A percentile compares a stretch with the other conserved stretches of the same genome.
Evolutionary conservation across 2,113 vertebrate species (phyloP).

Genomic region (Clarias batrachus): DNA sequence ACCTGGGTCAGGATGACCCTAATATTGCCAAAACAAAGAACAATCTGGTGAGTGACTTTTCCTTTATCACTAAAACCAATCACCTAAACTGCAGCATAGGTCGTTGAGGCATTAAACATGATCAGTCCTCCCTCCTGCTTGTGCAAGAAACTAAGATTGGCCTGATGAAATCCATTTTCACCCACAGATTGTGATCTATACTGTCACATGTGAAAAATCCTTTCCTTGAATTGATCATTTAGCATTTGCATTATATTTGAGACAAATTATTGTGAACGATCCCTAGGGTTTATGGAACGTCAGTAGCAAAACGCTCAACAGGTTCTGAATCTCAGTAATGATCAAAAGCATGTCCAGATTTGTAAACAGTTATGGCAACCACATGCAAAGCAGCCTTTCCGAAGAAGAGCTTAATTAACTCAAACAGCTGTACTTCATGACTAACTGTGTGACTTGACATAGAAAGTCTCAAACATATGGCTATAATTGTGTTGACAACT

Average conservation of each 20-base stretch:
- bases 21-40: conserved; percentile 98
- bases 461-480: background rate
- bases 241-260: background rate
- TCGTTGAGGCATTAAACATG: background rate
- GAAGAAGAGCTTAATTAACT: background rate
- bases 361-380: background rate
- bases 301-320: background rate
- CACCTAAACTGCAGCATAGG: background rate
- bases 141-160: background rate
- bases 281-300: background rate
- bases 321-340: background rate
- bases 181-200: background rate
- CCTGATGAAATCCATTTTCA: background rate
- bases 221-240: background rate
- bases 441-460: background rate
- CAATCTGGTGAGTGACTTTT: conserved; percentile 80
- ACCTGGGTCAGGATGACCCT: conserved; percentile 81
- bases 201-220: background rate
- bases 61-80: background rate
- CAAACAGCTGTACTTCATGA: background rate
- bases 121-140: background rate
- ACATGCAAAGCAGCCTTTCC: background rate
- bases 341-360: background rate
- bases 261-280: background rate
- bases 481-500: background rate